Conservation (phyloP, 1,140 invertebrate genomes). For the Phenacoccus solenopsis region DNA sequence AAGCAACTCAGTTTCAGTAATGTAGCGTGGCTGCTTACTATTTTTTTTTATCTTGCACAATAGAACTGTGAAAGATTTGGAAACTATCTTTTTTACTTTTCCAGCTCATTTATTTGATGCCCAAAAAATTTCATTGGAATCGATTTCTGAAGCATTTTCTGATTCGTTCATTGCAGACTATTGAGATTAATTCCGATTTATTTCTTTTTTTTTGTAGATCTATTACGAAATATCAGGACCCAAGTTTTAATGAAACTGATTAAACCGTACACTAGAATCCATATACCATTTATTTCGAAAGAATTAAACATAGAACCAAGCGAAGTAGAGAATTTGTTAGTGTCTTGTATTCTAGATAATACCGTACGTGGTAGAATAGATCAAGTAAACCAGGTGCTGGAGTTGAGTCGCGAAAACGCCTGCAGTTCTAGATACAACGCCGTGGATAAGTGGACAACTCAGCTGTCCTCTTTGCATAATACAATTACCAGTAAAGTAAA, state of each 20-base stretch:
- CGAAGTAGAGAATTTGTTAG: constrained; percentile 93
- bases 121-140: no score
- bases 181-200: constrained; percentile 7
- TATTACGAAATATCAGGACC: constrained; percentile 93
- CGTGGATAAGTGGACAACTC: constrained; percentile 91
- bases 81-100: no score
- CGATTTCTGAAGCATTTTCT: no score
- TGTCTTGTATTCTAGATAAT: constrained; percentile 97
- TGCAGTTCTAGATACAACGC: constrained; percentile 80
- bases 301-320: constrained; percentile 91
- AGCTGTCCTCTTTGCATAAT: constrained; percentile 73
- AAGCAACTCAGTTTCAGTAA: no score
- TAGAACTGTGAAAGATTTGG: no score
- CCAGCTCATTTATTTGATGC: no score
- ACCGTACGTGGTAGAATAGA: constrained; percentile 95
- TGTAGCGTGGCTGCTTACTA: no score
- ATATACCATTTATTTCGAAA: constrained; percentile 95
- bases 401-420: constrained; percentile 66
- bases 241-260: constrained; percentile 94
- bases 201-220: constrained; percentile 46
- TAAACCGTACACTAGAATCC: constrained; percentile 94
- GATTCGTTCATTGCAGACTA: no score
- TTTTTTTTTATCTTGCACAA: no score
- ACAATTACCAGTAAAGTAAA: constrained; percentile 78
- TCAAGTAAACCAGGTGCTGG: constrained; percentile 90